A percentile compares a stretch with the other conserved stretches of the same genome.
These are phyloP conservation scores for Calyptomena viridis DNA, from an alignment of 2,113 vertebrate genomes.

Conservation along the genomic window DNA sequence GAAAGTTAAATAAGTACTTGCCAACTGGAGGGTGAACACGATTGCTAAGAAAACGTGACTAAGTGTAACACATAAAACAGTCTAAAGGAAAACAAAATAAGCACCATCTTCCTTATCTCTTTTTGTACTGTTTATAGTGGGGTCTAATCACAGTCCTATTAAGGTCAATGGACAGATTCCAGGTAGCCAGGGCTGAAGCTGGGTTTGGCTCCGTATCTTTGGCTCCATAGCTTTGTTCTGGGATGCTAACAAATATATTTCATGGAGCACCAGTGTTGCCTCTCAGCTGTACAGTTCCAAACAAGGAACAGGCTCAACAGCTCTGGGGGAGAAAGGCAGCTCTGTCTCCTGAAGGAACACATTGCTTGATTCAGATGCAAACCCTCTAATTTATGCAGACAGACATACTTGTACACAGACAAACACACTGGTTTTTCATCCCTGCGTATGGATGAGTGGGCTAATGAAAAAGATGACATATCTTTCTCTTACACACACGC, in stretches of 20 bases:
- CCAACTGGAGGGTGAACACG: neutral
- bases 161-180: constrained; percentile 8
- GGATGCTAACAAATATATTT: neutral
- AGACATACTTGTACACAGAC: constrained; percentile 33
- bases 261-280: neutral
- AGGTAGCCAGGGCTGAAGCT: neutral
- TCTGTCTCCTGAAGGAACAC: constrained; percentile 31
- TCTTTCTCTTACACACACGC: constrained; percentile 32
- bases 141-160: neutral
- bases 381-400: constrained; percentile 30
- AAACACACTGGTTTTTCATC: neutral
- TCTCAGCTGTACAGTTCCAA: neutral
- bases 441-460: neutral
- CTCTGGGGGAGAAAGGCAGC: constrained; percentile 6
- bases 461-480: constrained; percentile 9
- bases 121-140: neutral
- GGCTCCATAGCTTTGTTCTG: neutral
- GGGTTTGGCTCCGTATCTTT: neutral
- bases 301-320: neutral
- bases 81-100: constrained; percentile 8
- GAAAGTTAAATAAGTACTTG: constrained; percentile 28
- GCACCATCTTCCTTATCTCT: neutral
- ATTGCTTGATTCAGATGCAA: neutral
- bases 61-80: neutral
- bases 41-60: neutral